Conservation (phyloP, 2,113 vertebrate genomes). For the Grallaria varia region DNA sequence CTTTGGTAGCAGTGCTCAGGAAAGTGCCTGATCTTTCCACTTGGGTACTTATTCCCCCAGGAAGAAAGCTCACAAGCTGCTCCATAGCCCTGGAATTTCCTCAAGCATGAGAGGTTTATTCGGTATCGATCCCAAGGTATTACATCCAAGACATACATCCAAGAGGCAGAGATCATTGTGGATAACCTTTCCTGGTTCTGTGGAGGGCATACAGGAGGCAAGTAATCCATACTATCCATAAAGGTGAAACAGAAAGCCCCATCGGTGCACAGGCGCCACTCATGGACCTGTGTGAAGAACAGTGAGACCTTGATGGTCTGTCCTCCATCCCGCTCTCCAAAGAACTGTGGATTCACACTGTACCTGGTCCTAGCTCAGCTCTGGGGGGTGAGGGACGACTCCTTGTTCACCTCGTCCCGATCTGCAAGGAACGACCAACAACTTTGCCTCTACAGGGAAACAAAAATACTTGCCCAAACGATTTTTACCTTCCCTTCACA, state of each 20-base stretch:
- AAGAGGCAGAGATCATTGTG: background rate
- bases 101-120: background rate
- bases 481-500: constrained; percentile 24
- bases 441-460: background rate
- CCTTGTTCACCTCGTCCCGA: background rate
- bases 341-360: background rate
- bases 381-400: background rate
- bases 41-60: background rate
- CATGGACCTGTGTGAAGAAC: background rate
- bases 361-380: constrained; percentile 39
- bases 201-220: background rate
- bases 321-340: background rate
- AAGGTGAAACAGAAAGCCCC: background rate
- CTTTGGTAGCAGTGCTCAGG: background rate
- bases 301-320: background rate
- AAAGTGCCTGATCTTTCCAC: background rate
- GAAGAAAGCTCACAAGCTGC: background rate
- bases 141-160: background rate
- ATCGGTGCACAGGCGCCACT: background rate
- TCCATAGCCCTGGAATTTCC: background rate
- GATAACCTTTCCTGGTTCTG: background rate
- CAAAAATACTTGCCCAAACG: background rate
- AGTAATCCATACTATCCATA: background rate
- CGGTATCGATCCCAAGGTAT: background rate
- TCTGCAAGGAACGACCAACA: background rate